phyloP scores from a whole-genome alignment of 1,140 invertebrate species.

The Saxidomus purpurata region DNA sequence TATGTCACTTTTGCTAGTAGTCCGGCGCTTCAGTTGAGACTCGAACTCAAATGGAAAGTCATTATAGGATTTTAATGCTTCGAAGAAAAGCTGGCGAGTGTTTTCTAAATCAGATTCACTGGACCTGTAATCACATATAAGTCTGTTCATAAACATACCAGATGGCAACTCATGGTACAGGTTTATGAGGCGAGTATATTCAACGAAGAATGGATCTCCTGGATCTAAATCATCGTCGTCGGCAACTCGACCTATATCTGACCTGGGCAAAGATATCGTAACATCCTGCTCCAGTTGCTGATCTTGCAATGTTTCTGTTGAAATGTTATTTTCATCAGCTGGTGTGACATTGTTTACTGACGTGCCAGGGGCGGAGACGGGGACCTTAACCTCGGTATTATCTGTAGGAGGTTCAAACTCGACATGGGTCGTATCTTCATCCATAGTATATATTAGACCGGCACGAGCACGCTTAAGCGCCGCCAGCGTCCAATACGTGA shows the following conservation, averaged over 20 bases:
- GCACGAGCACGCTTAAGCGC: background rate
- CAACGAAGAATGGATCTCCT: conserved; percentile 8
- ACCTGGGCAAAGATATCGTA: background rate
- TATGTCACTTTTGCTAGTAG: conserved; percentile 2
- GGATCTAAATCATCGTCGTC: conserved; percentile 1
- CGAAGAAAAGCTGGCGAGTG: conserved; percentile 22
- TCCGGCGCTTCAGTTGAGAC: conserved; percentile 4
- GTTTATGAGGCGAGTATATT: background rate
- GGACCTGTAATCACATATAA: background rate
- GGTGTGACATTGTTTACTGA: background rate
- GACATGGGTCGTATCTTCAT: background rate
- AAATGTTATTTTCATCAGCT: conserved; percentile 23
- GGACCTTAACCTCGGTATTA: conserved; percentile 25
- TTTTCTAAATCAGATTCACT: conserved; percentile 15
- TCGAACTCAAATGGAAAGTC: background rate
- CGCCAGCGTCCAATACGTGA: conserved; percentile 6
- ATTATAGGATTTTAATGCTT: conserved; percentile 16
- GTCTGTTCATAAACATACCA: conserved; percentile 1
- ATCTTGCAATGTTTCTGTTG: background rate
- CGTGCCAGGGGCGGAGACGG: background rate
- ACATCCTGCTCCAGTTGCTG: background rate
- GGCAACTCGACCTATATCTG: background rate
- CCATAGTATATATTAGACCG: conserved; percentile 11
- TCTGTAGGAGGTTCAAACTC: conserved; percentile 16
- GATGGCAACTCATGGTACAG: conserved; percentile 12